Conservation (phyloP, 1,140 invertebrate genomes). For the Trypoxylus dichotomus region DNA sequence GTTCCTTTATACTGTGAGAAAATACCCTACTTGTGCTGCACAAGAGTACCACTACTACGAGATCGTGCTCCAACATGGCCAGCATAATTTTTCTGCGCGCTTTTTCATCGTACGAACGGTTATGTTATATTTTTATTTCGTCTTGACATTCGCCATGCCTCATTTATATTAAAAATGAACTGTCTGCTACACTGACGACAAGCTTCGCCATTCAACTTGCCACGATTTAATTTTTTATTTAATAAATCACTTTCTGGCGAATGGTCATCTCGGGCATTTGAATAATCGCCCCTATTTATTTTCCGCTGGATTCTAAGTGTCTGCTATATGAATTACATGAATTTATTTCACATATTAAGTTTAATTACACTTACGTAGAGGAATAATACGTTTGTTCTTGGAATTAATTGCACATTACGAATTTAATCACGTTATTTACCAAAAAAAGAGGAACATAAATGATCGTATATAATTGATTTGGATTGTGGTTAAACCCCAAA, state of each 20-base stretch:
- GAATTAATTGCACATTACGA: too few species aligned
- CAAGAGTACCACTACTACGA: not conserved
- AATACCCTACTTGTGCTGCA: not conserved
- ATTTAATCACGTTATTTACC: too few species aligned
- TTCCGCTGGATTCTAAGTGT: not conserved
- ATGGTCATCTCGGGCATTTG: slow-evolving; percentile 25
- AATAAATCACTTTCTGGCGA: slow-evolving; percentile 25
- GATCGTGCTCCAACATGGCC: not conserved
- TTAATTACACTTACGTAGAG: not conserved
- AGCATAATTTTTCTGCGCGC: not conserved
- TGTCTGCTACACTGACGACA: slow-evolving; percentile 33
- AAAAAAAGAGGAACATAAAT: too few species aligned
- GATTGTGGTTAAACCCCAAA: too few species aligned
- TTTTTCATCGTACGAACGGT: not conserved
- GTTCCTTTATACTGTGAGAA: not conserved
- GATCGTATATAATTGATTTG: too few species aligned
- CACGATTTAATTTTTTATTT: slow-evolving; percentile 29
- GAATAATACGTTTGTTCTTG: too few species aligned
- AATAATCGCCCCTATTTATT: slow-evolving; percentile 28
- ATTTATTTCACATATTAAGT: slow-evolving; percentile 5
- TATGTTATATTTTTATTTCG: slow-evolving; percentile 27
- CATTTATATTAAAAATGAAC: slow-evolving; percentile 37
- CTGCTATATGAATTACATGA: slow-evolving; percentile 1
- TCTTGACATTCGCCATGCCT: slow-evolving; percentile 29
- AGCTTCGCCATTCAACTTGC: slow-evolving; percentile 19